These are phyloP conservation scores for Hydrozoanthus tunicans DNA, from an alignment of 64 coral and sea anemone genomes.

Conservation along the genomic window DNA sequence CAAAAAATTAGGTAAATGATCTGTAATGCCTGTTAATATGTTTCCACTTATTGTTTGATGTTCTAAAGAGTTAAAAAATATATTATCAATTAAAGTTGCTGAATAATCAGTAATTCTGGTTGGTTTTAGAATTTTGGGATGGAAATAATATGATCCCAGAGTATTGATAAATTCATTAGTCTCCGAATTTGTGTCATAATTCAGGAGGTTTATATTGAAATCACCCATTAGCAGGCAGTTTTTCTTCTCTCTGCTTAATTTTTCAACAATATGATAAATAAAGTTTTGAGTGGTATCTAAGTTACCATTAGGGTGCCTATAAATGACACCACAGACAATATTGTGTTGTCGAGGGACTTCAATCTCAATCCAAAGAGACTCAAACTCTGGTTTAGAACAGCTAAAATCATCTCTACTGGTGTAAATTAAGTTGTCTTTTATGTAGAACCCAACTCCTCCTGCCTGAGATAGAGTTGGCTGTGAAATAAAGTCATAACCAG, in stretches of 20 bases:
- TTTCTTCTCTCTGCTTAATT: no score
- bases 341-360: no score
- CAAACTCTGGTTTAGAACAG: no score
- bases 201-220: not conserved
- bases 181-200: not conserved
- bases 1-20: not conserved
- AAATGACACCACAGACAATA: no score
- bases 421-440: not conserved
- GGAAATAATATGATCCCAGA: conserved; percentile 10
- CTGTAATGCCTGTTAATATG: not conserved
- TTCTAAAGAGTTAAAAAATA: not conserved
- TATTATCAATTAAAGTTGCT: not conserved
- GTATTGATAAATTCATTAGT: not conserved
- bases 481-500: not conserved
- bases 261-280: no score
- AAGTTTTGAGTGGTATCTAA: no score
- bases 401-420: not conserved
- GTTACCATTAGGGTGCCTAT: no score
- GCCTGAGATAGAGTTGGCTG: not conserved
- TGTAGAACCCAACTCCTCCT: not conserved
- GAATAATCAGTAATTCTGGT: not conserved
- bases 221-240: conserved; percentile 1
- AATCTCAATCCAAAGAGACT: conserved; percentile 5
- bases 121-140: not conserved
- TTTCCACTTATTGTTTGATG: not conserved